Evolutionary conservation across 2,888 invertebrate species (phyloP).

Genomic region (Ornithoptera alexandrae): DNA sequence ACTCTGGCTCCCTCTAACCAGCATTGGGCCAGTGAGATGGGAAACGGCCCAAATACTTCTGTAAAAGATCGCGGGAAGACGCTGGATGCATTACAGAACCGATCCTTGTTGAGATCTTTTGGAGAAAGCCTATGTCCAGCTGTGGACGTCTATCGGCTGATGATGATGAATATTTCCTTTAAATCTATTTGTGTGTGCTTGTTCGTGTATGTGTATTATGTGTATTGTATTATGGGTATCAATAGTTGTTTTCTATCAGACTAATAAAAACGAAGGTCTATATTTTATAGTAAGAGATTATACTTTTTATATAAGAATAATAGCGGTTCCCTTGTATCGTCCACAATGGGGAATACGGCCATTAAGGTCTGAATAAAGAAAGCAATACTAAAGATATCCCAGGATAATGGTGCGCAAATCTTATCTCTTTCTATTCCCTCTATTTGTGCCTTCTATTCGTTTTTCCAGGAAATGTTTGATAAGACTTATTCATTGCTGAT

Average conservation of each 20-base stretch:
- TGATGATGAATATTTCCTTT: no score
- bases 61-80: no score
- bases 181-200: no score
- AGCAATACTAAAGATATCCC: background rate
- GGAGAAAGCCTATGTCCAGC: no score
- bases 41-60: no score
- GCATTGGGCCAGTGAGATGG: no score
- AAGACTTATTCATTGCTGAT: background rate
- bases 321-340: background rate
- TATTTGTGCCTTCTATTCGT: background rate
- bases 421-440: background rate
- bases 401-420: conserved; percentile 3
- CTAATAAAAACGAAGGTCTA: background rate
- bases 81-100: no score
- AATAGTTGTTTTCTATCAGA: background rate
- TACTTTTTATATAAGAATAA: conserved; percentile 1
- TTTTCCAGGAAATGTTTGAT: background rate
- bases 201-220: no score
- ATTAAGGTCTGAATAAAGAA: conserved; percentile 2
- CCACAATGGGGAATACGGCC: conserved; percentile 1
- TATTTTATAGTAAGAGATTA: background rate
- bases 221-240: background rate
- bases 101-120: no score
- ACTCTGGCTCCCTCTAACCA: no score
- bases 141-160: no score